A percentile compares a stretch with the other conserved stretches of the same genome.
Conservation (phyloP, 2,113 vertebrate genomes). For the Eudorcas thomsonii region DNA sequence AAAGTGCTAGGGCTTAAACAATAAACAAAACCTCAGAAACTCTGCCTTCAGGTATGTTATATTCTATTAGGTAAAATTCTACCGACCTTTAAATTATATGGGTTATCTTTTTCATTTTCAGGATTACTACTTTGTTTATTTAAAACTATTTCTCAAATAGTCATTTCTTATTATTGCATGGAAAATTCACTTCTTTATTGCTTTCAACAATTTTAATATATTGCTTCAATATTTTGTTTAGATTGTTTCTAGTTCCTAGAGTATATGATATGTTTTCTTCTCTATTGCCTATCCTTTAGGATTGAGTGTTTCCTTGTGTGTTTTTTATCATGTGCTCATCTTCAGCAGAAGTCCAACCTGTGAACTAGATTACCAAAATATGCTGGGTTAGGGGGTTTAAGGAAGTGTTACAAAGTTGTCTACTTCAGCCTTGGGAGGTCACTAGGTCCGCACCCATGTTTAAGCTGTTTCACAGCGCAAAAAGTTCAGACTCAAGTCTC, state of each 20-base stretch:
- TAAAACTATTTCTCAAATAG: neutral
- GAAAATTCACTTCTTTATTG: neutral
- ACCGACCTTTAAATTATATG: neutral
- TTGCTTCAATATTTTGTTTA: neutral
- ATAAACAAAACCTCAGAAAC: neutral
- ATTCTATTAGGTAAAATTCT: neutral
- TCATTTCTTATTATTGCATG: neutral
- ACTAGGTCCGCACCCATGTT: neutral
- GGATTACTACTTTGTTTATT: neutral
- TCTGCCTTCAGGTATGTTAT: neutral
- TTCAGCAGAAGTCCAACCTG: neutral
- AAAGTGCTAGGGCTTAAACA: neutral
- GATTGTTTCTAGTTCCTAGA: neutral
- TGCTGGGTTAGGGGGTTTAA: accelerated
- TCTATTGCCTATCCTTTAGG: neutral
- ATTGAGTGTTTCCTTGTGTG: neutral
- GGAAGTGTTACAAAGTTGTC: neutral
- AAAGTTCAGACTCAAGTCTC: neutral
- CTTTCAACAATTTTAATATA: neutral
- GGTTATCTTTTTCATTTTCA: neutral
- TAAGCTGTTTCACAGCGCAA: neutral
- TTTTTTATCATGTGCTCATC: neutral
- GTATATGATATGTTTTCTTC: neutral
- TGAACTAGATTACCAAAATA: neutral
- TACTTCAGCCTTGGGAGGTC: neutral